Conservation (phyloP, 2,113 vertebrate genomes). For the Paradisaea rubra region DNA sequence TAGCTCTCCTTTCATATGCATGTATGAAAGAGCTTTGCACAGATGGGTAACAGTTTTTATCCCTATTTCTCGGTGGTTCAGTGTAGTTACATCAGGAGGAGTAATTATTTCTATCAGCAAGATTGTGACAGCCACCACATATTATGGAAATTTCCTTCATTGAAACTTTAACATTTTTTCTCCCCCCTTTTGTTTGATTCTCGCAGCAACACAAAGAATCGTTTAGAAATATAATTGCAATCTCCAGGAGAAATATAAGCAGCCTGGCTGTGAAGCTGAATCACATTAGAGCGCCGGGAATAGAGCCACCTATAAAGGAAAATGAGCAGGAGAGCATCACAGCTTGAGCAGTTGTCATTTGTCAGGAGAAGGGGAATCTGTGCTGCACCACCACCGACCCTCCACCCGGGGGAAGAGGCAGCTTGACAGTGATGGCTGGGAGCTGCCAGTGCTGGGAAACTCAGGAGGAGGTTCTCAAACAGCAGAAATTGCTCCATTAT, state of each 20-base stretch:
- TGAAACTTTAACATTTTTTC: not conserved
- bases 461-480: not conserved
- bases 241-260: constrained; percentile 26
- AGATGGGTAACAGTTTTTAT: constrained; percentile 6
- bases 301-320: not conserved
- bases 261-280: constrained; percentile 7
- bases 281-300: not conserved
- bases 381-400: not conserved
- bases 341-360: not conserved
- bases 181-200: constrained; percentile 9
- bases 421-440: not conserved
- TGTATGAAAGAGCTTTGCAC: not conserved
- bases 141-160: constrained; percentile 50
- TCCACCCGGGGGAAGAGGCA: not conserved
- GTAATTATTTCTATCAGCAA: constrained; percentile 60
- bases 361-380: not conserved
- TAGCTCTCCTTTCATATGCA: not conserved
- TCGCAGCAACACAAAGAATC: constrained; percentile 3
- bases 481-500: not conserved
- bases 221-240: constrained; percentile 37
- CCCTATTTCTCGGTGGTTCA: not conserved
- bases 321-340: constrained; percentile 14
- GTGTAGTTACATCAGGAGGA: constrained; percentile 17
- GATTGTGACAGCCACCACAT: constrained; percentile 60
- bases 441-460: not conserved